Evolutionary conservation across 2,797 vertebrate genomes (phyloP).

Genomic region (Gastrophryne carolinensis): DNA sequence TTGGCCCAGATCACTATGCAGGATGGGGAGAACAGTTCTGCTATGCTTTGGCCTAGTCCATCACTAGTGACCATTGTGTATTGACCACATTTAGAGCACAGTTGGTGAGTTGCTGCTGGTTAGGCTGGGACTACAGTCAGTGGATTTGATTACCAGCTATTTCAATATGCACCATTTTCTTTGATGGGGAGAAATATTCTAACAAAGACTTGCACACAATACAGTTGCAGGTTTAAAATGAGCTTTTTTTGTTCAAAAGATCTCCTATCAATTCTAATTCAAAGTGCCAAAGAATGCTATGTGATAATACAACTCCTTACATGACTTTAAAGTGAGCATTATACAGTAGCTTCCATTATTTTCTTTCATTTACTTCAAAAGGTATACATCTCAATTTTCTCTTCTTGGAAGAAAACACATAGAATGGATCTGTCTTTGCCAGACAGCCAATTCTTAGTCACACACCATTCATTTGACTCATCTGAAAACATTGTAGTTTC

Average conservation of each 20-base stretch:
- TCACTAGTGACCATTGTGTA: too few relatives aligned
- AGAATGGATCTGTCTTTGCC: background rate
- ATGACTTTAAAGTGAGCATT: conserved; percentile 38
- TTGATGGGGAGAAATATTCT: too few relatives aligned
- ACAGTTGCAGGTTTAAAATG: conserved; percentile 29
- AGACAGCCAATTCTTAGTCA: background rate
- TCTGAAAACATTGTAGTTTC: background rate
- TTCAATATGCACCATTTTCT: too few relatives aligned
- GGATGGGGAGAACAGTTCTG: too few relatives aligned
- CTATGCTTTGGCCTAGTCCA: too few relatives aligned
- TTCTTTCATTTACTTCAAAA: conserved; percentile 48
- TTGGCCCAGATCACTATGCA: too few relatives aligned
- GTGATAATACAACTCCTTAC: conserved; percentile 47
- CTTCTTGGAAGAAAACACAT: background rate
- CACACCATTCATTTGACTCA: background rate
- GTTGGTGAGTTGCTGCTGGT: too few relatives aligned
- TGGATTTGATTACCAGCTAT: too few relatives aligned
- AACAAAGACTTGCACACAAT: too few relatives aligned
- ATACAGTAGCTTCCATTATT: conserved; percentile 50
- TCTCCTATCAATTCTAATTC: conserved; percentile 46
- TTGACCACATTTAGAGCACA: too few relatives aligned
- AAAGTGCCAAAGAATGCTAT: conserved; percentile 40
- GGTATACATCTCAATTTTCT: conserved; percentile 50
- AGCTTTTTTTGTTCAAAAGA: conserved; percentile 41
- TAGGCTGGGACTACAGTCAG: too few relatives aligned